A percentile compares a stretch with the other conserved stretches of the same genome.
These are phyloP conservation scores for Alectoris magna DNA, from an alignment of 2,797 vertebrate genomes.

Conservation along the genomic window DNA sequence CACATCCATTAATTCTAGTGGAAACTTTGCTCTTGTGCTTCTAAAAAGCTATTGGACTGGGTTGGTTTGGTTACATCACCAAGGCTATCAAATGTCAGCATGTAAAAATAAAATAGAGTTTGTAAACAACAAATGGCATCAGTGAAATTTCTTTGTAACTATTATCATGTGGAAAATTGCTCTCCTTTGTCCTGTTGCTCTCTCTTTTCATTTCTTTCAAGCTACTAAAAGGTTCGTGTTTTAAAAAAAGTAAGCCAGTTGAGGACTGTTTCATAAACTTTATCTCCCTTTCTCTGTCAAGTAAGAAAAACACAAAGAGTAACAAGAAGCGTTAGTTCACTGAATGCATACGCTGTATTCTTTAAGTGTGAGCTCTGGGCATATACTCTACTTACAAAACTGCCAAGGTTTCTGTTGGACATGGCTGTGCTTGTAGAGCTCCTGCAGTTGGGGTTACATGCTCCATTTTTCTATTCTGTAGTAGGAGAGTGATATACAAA, in stretches of 20 bases:
- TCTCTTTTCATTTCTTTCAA: slow-evolving; percentile 35
- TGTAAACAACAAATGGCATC: neutral
- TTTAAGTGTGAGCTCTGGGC: neutral
- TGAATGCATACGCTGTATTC: fast-evolving
- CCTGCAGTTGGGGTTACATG: neutral
- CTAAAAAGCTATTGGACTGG: neutral
- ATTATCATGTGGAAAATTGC: neutral
- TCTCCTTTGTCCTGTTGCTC: neutral
- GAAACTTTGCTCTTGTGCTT: neutral
- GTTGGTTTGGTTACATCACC: neutral
- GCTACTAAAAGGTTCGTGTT: slow-evolving; percentile 3
- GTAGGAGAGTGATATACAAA: fast-evolving
- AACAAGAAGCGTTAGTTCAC: neutral
- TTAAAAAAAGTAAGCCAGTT: neutral
- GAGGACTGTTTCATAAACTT: neutral
- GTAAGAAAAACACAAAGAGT: neutral
- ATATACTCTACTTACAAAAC: slow-evolving; percentile 2
- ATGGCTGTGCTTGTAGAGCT: neutral
- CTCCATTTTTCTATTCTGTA: neutral
- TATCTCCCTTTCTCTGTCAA: neutral
- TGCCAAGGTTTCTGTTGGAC: neutral
- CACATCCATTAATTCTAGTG: neutral
- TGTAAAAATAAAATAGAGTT: neutral
- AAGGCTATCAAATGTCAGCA: neutral
- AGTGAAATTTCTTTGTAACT: neutral